Base-by-base conservation (phyloP, 2,113 vertebrate species). In the Donacobius atricapilla region DNA sequence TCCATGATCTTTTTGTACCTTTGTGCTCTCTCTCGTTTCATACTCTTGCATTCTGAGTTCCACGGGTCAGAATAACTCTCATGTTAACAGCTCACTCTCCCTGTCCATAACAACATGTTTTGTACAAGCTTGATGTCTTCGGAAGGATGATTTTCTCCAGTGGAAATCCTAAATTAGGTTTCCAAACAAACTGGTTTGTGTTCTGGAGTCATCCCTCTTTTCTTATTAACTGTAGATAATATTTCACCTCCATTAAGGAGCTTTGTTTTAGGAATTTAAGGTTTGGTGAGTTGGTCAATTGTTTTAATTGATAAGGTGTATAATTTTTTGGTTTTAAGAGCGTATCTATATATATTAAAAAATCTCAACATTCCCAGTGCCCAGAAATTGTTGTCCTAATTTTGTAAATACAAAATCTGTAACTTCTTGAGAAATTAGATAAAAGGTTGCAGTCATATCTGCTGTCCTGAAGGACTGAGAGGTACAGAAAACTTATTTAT, bases 111-210 rank as follows among this genome's bases (percentile, higher is more conserved):
- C 8, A 28, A 28, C 2, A 21, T 1, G 1, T n/a, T 71, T 51
- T 51, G 4, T 27, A 23, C 28, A n/a, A 39, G 5, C 2, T 2
- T 54, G 37, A 45, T 33, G 18, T 14, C 48, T 64, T 56, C 40
- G 77, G 27, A 69, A 83, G 66, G 13, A 7, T 31, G 11, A 15
- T 15, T 63, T 27, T 30, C 71, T 86, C 33, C 30, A 33, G 7
- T 13, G 6, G 10, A 10, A 64, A 56, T 56, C 18, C 22, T 64
- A 72, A 86, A 51, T n/a, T 27, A 27, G 3, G 2, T 54, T 64
- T 72, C 21, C 15, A 68, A 54, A 64, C 6, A 70, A 45, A 47
- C 2, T 63, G 14, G 2, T 22, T 48, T 61, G 5, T 0, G 0
- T 2, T 83, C 25, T 64, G 30, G 35, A 77, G 5, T 37, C 61